phyloP scores from a whole-genome alignment of 2,797 vertebrate species.

The Sebastes oblongus region DNA sequence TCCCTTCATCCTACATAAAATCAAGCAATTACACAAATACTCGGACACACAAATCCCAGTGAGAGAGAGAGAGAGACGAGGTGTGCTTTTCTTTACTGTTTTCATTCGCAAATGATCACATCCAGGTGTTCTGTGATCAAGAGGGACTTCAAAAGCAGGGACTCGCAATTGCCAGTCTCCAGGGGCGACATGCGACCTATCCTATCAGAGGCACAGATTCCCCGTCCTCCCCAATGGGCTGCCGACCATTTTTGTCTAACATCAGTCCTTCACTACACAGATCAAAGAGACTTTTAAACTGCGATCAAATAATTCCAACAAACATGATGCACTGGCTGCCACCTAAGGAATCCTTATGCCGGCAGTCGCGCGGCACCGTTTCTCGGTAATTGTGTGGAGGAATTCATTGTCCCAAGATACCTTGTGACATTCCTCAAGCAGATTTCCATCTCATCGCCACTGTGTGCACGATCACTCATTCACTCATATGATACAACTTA shows the following conservation, averaged over 20 bases:
- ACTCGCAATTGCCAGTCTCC: constrained; percentile 17
- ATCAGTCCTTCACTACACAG: constrained; percentile 18
- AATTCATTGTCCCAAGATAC: constrained; percentile 40
- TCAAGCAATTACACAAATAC: background rate
- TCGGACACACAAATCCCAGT: background rate
- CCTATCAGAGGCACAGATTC: constrained; percentile 21
- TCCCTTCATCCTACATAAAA: background rate
- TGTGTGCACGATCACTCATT: constrained; percentile 38
- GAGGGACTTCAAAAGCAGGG: constrained; percentile 36
- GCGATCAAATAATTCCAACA: constrained; percentile 33
- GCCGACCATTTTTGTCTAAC: constrained; percentile 38
- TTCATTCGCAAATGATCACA: constrained; percentile 30
- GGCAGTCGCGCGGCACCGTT: background rate
- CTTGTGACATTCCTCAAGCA: constrained; percentile 49
- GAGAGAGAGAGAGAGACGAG: background rate
- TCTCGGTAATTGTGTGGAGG: constrained; percentile 7
- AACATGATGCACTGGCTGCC: constrained; percentile 34
- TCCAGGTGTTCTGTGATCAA: constrained; percentile 41
- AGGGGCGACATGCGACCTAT: background rate
- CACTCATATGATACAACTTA: constrained; percentile 60
- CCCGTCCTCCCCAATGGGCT: background rate
- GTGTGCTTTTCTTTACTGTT: background rate
- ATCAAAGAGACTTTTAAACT: constrained; percentile 46
- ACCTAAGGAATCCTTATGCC: constrained; percentile 27
- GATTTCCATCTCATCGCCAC: constrained; percentile 58